Percentiles rank a stretch among this genome's conserved stretches.
Evolutionary conservation across 1,140 invertebrate genomes (phyloP).

Genomic region (Thrips palmi): DNA sequence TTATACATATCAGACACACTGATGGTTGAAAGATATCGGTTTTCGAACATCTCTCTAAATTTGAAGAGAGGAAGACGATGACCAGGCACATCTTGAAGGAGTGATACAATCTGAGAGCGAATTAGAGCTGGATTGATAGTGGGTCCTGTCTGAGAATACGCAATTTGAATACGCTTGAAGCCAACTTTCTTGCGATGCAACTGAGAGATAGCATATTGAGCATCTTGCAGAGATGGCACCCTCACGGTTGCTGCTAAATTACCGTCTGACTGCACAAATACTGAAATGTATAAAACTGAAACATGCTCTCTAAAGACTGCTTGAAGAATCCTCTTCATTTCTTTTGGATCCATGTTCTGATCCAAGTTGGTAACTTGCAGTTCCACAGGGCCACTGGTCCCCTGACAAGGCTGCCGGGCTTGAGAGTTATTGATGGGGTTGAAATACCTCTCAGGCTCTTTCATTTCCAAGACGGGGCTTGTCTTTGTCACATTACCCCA

Average conservation of each 20-base stretch:
- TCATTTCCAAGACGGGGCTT: too few species aligned
- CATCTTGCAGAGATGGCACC: conserved; percentile 40
- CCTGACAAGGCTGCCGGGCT: too few species aligned
- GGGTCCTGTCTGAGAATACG: conserved; percentile 42
- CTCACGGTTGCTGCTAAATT: conserved; percentile 44
- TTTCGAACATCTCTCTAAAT: conserved; percentile 70
- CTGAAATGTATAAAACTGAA: conserved; percentile 43
- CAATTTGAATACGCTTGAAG: conserved; percentile 61
- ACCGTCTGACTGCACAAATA: conserved; percentile 47
- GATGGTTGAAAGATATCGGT: conserved; percentile 56
- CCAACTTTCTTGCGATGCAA: conserved; percentile 67
- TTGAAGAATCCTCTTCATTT: conserved; percentile 45
- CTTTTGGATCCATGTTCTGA: conserved; percentile 47
- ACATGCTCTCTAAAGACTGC: conserved; percentile 48
- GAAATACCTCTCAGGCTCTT: too few species aligned
- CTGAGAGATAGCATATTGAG: conserved; percentile 65
- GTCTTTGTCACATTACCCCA: too few species aligned
- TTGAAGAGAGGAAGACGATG: conserved; percentile 63
- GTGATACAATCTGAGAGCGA: conserved; percentile 31
- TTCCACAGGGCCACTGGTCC: conserved; percentile 32
- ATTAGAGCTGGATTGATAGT: conserved; percentile 40
- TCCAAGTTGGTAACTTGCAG: conserved; percentile 58
- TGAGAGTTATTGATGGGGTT: too few species aligned
- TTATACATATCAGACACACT: conserved; percentile 65
- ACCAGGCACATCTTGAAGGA: conserved; percentile 50